These are phyloP conservation scores for Phengaris arion DNA, from an alignment of 2,888 invertebrate species.

Conservation along the genomic window DNA sequence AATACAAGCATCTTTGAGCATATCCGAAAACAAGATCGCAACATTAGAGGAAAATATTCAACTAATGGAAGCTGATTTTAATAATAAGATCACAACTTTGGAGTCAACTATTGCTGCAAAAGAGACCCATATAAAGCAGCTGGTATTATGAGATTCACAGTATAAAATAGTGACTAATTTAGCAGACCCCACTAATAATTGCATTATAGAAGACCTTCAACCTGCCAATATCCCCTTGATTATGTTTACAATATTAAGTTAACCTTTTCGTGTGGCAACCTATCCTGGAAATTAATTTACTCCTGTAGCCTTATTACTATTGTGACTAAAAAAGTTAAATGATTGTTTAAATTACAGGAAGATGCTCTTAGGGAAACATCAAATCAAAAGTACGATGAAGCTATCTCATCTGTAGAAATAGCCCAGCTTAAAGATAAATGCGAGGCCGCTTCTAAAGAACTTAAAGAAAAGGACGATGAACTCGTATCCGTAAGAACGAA, in stretches of 20 bases:
- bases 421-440: constrained; percentile 73
- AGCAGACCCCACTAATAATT: constrained; percentile 2
- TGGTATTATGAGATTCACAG: constrained; percentile 62
- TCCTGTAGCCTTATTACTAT: neutral
- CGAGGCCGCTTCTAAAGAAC: constrained; percentile 55
- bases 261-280: neutral
- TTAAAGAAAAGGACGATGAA: constrained; percentile 64
- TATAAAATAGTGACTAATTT: constrained; percentile 25
- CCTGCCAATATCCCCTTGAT: neutral
- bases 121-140: constrained; percentile 80
- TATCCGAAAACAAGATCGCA: constrained; percentile 70
- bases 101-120: constrained; percentile 80
- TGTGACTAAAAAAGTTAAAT: neutral
- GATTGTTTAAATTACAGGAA: constrained; percentile 51
- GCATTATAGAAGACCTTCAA: neutral
- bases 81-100: constrained; percentile 80
- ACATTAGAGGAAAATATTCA: constrained; percentile 73
- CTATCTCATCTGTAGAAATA: constrained; percentile 72
- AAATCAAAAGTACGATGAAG: constrained; percentile 70
- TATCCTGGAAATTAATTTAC: neutral
- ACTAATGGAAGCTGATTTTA: constrained; percentile 78
- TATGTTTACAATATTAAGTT: neutral
- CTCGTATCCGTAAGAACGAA: constrained; percentile 56
- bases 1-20: constrained; percentile 66
- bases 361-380: constrained; percentile 68